Evolutionary conservation across 37 sponge, comb jelly and placozoan species (phyloP).

Genomic region (Petrosia ficiformis): DNA sequence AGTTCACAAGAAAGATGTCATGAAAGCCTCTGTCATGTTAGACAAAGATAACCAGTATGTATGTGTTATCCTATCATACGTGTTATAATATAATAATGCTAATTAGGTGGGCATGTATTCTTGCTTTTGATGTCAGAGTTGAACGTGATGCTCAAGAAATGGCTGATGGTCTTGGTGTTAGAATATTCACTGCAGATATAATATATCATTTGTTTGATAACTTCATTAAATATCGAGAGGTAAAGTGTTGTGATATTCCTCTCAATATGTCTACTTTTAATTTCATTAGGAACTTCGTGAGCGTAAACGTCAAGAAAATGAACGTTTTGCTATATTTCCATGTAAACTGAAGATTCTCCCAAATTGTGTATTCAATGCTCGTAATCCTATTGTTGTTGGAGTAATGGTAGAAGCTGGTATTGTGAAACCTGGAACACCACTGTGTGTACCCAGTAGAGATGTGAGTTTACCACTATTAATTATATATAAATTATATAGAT

Average conservation of each 20-base stretch:
- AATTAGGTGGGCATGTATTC: constrained; percentile 90
- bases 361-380: constrained; percentile 91
- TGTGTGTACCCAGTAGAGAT: constrained; percentile 75
- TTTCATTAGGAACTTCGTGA: constrained; percentile 55
- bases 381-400: constrained; percentile 98
- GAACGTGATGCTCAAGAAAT: constrained; percentile 95
- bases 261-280: not conserved
- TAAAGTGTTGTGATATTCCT: constrained; percentile 7
- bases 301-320: constrained; percentile 74
- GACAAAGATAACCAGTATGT: constrained; percentile 92
- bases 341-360: constrained; percentile 91
- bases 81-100: not conserved
- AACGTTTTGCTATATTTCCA: constrained; percentile 89
- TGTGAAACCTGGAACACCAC: constrained; percentile 75
- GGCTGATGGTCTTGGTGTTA: constrained; percentile 89
- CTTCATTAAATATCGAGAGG: constrained; percentile 92
- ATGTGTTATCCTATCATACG: not conserved
- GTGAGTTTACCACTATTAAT: constrained; percentile 27
- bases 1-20: constrained; percentile 98
- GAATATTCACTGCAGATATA: constrained; percentile 96
- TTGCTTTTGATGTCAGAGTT: constrained; percentile 97
- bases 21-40: constrained; percentile 95
- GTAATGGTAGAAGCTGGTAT: constrained; percentile 87
- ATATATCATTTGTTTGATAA: constrained; percentile 98
- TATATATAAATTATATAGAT: not conserved